These are phyloP conservation scores for Yponomeuta cagnagella DNA, from an alignment of 2,888 invertebrate species.

Conservation along the genomic window DNA sequence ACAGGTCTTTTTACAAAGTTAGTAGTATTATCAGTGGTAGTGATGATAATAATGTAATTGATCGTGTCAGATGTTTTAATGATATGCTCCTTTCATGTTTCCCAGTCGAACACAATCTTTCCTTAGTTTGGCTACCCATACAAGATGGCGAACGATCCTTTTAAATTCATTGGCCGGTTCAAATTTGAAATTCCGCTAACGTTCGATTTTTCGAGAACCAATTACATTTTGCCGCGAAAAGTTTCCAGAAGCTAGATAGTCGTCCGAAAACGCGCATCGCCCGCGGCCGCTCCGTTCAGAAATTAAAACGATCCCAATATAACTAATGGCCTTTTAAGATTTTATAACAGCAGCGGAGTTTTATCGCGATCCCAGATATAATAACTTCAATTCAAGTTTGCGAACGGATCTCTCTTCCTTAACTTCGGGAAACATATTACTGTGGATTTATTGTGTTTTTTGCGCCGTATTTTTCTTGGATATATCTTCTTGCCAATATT, in stretches of 20 bases:
- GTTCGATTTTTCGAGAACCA: slow-evolving; percentile 26
- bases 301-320: slow-evolving; percentile 37
- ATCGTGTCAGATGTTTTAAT: too few relatives aligned
- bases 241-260: slow-evolving; percentile 17
- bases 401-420: slow-evolving; percentile 9
- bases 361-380: slow-evolving; percentile 28
- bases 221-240: slow-evolving; percentile 30
- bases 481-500: neutral
- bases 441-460: neutral
- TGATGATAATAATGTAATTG: too few relatives aligned
- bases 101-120: neutral
- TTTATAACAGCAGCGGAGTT: slow-evolving; percentile 32
- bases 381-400: slow-evolving; percentile 22
- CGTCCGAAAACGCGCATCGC: slow-evolving; percentile 18
- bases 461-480: neutral
- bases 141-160: neutral
- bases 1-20: neutral
- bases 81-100: neutral
- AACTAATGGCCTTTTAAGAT: slow-evolving; percentile 35
- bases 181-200: slow-evolving; percentile 9
- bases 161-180: slow-evolving; percentile 5
- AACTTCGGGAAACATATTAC: slow-evolving; percentile 15
- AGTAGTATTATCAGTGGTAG: too few relatives aligned
- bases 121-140: too few relatives aligned
- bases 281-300: slow-evolving; percentile 19